phyloP scores from a whole-genome alignment of 2,888 invertebrate genomes.

The Agrochola circellaris region DNA sequence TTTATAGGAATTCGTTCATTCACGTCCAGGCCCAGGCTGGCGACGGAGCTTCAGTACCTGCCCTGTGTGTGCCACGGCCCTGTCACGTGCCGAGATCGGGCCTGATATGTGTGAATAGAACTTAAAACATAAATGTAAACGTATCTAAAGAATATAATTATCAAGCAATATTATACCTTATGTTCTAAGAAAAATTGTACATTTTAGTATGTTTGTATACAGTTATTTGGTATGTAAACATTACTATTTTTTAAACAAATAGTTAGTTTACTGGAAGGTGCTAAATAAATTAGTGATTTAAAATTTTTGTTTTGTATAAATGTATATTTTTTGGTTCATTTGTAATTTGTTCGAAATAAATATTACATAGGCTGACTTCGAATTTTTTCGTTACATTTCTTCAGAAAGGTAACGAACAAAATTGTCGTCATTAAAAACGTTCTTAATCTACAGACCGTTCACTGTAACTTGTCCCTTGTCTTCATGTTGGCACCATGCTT shows the following conservation, averaged over 20 bases:
- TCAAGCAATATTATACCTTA: constrained; percentile 5
- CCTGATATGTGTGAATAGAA: background rate
- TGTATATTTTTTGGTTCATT: background rate
- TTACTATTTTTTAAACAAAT: constrained; percentile 7
- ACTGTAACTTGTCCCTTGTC: too few species aligned
- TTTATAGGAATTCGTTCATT: background rate
- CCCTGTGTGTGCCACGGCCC: background rate
- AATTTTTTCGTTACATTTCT: too few species aligned
- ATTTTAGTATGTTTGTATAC: background rate
- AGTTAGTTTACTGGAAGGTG: constrained; percentile 31
- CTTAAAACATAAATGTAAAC: background rate
- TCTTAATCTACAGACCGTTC: too few species aligned
- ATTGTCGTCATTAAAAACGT: background rate
- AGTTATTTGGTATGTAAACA: constrained; percentile 11
- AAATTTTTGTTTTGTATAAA: constrained; percentile 11
- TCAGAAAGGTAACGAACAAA: too few species aligned
- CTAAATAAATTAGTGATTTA: constrained; percentile 31
- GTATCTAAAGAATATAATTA: background rate
- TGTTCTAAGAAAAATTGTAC: background rate
- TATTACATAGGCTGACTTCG: background rate
- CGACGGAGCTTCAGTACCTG: background rate
- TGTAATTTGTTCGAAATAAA: background rate
- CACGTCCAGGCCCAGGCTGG: background rate
- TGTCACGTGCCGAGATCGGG: background rate
- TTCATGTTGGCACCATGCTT: too few species aligned